These are phyloP conservation scores for Drosophila bifasciata DNA, from an alignment of 1,140 invertebrate genomes.

Conservation along the genomic window DNA sequence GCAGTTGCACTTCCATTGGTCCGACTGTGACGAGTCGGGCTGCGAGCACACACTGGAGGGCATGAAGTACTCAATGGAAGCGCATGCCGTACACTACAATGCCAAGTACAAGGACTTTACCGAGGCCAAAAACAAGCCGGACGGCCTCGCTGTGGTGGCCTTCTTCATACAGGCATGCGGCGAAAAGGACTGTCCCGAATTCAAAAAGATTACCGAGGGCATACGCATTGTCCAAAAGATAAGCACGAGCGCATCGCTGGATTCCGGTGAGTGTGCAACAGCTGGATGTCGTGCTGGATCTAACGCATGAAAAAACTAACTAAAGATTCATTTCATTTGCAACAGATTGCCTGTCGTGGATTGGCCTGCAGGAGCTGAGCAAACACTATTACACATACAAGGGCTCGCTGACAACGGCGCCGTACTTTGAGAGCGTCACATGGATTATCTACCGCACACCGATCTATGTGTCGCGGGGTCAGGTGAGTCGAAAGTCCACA, in stretches of 20 bases:
- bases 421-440: constrained; percentile 88
- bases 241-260: constrained; percentile 76
- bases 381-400: constrained; percentile 84
- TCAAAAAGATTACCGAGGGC: constrained; percentile 83
- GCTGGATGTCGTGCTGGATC: too few species aligned
- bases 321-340: background rate
- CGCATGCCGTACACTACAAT: constrained; percentile 92
- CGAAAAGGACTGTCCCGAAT: constrained; percentile 83
- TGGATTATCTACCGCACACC: constrained; percentile 91
- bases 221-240: constrained; percentile 82
- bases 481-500: constrained; percentile 85
- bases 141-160: constrained; percentile 91
- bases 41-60: constrained; percentile 92
- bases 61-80: constrained; percentile 88
- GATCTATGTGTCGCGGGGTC: constrained; percentile 88
- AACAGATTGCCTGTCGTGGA: constrained; percentile 82
- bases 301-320: constrained; percentile 1
- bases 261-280: constrained; percentile 71
- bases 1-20: constrained; percentile 93
- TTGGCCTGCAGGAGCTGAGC: constrained; percentile 81
- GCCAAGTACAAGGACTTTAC: constrained; percentile 88
- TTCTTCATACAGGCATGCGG: constrained; percentile 88
- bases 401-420: constrained; percentile 90
- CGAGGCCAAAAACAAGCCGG: constrained; percentile 88
- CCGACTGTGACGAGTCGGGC: constrained; percentile 87